A percentile compares a stretch with the other conserved stretches of the same genome.
phyloP scores from a whole-genome alignment of 2,113 vertebrate species.

The Gallinago jamesoni region DNA sequence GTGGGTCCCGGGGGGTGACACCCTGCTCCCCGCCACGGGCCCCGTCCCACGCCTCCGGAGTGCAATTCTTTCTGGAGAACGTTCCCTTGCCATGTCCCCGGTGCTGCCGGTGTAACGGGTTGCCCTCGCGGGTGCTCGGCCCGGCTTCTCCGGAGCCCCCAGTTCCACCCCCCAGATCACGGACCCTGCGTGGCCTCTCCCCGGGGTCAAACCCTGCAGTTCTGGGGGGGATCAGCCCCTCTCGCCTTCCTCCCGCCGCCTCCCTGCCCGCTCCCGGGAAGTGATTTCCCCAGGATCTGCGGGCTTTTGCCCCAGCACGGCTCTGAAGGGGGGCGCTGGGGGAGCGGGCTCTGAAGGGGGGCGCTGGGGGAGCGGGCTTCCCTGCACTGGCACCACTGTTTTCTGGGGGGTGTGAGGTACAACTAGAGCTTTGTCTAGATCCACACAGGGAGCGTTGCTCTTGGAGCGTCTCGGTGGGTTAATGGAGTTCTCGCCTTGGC shows the following conservation, averaged over 20 bases:
- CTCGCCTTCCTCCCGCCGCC: accelerated
- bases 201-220: accelerated
- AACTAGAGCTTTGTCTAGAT: neutral
- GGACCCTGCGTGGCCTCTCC: accelerated
- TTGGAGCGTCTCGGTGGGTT: neutral
- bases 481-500: neutral
- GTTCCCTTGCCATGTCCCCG: accelerated
- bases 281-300: neutral
- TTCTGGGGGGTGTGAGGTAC: neutral
- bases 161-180: neutral
- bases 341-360: no score
- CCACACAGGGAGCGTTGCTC: neutral
- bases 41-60: accelerated
- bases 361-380: accelerated
- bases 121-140: neutral
- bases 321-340: no score
- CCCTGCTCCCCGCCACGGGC: accelerated
- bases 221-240: accelerated
- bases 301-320: accelerated
- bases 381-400: accelerated
- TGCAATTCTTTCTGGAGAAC: accelerated
- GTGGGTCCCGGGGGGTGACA: no score
- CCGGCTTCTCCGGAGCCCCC: no score
- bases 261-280: neutral
- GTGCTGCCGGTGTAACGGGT: no score